These are phyloP conservation scores for Silurus lanzhouensis DNA, from an alignment of 2,797 vertebrate genomes.

Conservation along the genomic window DNA sequence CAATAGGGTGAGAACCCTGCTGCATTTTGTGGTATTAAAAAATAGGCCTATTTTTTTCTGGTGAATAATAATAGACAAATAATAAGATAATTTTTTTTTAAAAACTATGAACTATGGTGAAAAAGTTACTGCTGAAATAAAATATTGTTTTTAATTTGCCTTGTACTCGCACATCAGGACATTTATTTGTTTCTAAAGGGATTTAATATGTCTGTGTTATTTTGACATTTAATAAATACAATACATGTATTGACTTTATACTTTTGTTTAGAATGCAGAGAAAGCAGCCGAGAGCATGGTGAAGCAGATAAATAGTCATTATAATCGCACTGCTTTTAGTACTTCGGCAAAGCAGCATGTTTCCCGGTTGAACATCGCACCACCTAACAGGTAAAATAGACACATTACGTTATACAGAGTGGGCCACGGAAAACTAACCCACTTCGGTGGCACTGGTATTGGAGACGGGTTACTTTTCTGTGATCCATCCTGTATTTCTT, in stretches of 20 bases:
- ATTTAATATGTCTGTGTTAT: no score
- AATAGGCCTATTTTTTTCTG: not conserved
- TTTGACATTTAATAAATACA: not conserved
- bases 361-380: conserved; percentile 38
- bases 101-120: not conserved
- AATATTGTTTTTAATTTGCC: not conserved
- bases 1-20: conserved; percentile 62
- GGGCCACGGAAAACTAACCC: no score
- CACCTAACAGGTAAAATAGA: conserved; percentile 61
- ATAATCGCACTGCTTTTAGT: conserved; percentile 51
- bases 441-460: no score
- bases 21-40: not conserved
- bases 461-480: no score
- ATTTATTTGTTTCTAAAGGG: not conserved
- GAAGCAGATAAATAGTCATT: conserved; percentile 71
- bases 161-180: not conserved
- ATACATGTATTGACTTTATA: not conserved
- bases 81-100: not conserved
- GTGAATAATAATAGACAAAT: not conserved
- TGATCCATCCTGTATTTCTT: conserved; percentile 35
- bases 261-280: conserved; percentile 58
- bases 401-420: not conserved
- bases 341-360: conserved; percentile 40
- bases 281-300: conserved; percentile 66
- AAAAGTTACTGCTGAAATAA: not conserved